Percentiles rank a stretch among this genome's conserved stretches.
These are phyloP conservation scores for Sakesphorus luctuosus DNA, from an alignment of 2,113 vertebrate species.

Conservation along the genomic window DNA sequence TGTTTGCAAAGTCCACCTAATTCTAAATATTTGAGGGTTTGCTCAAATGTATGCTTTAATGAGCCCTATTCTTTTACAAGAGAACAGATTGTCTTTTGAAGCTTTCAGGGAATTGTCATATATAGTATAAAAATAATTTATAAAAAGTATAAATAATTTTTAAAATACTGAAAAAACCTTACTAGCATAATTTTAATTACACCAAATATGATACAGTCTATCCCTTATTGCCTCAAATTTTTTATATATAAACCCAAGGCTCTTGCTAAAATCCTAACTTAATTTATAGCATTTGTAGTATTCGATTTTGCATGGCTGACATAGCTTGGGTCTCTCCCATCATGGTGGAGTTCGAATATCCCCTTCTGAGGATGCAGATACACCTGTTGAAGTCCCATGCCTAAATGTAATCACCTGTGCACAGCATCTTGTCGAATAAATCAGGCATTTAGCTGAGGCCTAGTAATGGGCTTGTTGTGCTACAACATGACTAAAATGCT, in stretches of 20 bases:
- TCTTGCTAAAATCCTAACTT: background rate
- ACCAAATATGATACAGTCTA: background rate
- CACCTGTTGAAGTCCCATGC: background rate
- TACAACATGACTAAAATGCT: background rate
- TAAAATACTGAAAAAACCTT: background rate
- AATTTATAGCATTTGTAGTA: background rate
- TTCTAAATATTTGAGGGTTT: background rate
- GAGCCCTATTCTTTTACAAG: background rate
- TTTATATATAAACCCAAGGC: background rate
- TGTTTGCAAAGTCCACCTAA: background rate
- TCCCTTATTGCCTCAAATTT: background rate
- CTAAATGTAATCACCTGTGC: background rate
- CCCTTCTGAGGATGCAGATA: background rate
- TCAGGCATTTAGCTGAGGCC: background rate
- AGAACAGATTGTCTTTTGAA: background rate
- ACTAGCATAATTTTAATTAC: background rate
- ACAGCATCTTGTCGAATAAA: background rate
- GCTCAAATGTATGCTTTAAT: background rate
- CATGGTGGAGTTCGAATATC: background rate
- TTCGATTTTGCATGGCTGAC: background rate
- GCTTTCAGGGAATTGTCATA: background rate
- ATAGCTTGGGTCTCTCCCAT: background rate
- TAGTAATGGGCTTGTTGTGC: background rate
- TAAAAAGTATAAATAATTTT: background rate
- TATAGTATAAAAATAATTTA: background rate